These are phyloP conservation scores for Anas georgica DNA, from an alignment of 2,797 vertebrate species.

Conservation along the genomic window DNA sequence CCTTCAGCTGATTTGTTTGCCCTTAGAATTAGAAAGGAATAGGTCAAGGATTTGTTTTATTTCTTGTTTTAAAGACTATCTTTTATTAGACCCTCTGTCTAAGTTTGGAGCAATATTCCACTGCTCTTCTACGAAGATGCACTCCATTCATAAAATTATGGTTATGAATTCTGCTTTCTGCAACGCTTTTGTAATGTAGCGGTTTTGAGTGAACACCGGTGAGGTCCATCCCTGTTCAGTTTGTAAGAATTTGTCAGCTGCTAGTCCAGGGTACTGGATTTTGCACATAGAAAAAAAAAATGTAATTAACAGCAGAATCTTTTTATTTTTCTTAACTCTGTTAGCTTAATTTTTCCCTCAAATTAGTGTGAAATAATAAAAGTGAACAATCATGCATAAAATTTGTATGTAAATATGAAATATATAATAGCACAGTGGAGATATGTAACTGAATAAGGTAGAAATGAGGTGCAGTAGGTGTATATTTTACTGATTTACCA, in stretches of 20 bases:
- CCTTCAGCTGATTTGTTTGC: background rate
- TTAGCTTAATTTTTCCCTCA: background rate
- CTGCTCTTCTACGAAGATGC: background rate
- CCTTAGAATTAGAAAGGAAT: background rate
- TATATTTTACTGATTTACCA: background rate
- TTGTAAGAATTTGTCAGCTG: background rate
- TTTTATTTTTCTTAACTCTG: background rate
- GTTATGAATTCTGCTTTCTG: background rate
- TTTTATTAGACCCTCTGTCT: background rate
- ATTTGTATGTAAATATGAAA: background rate
- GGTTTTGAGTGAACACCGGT: rapidly evolving
- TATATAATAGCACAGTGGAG: background rate
- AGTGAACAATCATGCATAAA: background rate
- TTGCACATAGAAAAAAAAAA: background rate
- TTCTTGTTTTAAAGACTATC: background rate
- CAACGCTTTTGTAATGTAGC: background rate
- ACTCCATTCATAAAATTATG: background rate
- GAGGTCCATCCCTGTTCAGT: background rate
- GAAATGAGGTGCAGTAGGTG: background rate
- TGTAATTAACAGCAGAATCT: background rate
- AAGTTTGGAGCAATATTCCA: background rate
- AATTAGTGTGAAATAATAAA: background rate
- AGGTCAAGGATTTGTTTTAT: background rate
- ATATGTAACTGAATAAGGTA: background rate
- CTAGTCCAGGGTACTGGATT: background rate